Evolutionary conservation across 2,888 invertebrate genomes (phyloP).

Genomic region (Caenorhabditis drosophilae): DNA sequence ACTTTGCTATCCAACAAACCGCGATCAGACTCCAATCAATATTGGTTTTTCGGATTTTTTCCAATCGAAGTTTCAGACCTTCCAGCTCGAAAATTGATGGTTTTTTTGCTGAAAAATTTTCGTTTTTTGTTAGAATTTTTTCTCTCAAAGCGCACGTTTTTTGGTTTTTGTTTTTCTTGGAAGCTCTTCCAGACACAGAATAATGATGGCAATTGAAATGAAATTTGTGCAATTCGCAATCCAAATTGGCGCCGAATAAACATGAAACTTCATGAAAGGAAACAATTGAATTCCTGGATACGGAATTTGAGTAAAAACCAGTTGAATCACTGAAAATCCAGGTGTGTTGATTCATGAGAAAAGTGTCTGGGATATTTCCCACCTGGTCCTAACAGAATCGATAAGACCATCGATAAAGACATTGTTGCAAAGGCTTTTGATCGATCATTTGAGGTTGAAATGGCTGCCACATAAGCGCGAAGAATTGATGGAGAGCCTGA

Average conservation of each 20-base stretch:
- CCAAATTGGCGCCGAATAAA: constrained; percentile 58
- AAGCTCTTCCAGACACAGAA: constrained; percentile 30
- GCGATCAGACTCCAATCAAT: constrained; percentile 34
- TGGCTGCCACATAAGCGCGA: constrained; percentile 36
- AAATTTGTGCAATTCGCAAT: constrained; percentile 48
- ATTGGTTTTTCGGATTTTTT: constrained; percentile 29
- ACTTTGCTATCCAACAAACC: constrained; percentile 34
- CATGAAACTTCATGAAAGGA: constrained; percentile 41
- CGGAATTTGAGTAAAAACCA: constrained; percentile 46
- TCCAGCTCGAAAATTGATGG: constrained; percentile 32
- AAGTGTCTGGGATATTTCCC: not conserved
- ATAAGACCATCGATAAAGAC: constrained; percentile 27
- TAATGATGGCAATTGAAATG: constrained; percentile 47
- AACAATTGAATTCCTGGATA: constrained; percentile 49
- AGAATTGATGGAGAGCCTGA: constrained; percentile 34
- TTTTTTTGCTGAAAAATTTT: constrained; percentile 36
- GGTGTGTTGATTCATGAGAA: not conserved
- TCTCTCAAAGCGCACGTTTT: constrained; percentile 9
- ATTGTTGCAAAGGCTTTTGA: constrained; percentile 31
- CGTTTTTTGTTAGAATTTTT: not conserved
- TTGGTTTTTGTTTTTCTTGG: constrained; percentile 32
- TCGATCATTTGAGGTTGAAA: constrained; percentile 33
- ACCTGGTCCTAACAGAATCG: constrained; percentile 41
- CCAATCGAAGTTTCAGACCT: constrained; percentile 25
- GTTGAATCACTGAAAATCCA: constrained; percentile 50